Evolutionary conservation across 2,797 vertebrate species (phyloP).

Genomic region (Chiropotes sagulatus): DNA sequence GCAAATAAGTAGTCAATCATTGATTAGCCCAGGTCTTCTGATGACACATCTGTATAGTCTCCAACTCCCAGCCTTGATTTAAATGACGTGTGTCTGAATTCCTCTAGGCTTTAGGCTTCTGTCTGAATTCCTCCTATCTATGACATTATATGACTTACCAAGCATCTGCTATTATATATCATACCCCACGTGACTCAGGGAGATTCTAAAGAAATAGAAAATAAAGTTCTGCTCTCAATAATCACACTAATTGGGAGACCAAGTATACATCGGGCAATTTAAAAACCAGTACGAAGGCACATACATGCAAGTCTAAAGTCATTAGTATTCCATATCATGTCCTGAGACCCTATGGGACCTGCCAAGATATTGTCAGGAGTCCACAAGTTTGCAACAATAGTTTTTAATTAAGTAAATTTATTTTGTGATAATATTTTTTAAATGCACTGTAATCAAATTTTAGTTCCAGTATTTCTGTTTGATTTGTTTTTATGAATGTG

Average conservation of each 20-base stretch:
- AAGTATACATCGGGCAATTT: not conserved
- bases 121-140: not conserved
- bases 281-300: not conserved
- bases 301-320: not conserved
- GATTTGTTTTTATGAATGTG: not conserved
- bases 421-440: not conserved
- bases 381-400: not conserved
- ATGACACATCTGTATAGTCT: not conserved
- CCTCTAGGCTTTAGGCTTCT: not conserved
- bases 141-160: not conserved
- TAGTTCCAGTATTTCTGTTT: not conserved
- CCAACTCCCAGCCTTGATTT: not conserved
- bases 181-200: not conserved
- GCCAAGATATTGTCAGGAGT: not conserved
- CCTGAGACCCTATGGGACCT: not conserved
- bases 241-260: not conserved
- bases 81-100: not conserved
- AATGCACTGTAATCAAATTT: not conserved
- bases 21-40: not conserved
- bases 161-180: not conserved
- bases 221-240: not conserved
- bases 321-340: not conserved
- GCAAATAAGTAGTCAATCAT: not conserved
- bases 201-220: not conserved
- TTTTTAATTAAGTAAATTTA: conserved; percentile 1